A percentile compares a stretch with the other conserved stretches of the same genome.
Conservation (phyloP, 2,797 vertebrate species). For the Tauraco hartlaubi region DNA sequence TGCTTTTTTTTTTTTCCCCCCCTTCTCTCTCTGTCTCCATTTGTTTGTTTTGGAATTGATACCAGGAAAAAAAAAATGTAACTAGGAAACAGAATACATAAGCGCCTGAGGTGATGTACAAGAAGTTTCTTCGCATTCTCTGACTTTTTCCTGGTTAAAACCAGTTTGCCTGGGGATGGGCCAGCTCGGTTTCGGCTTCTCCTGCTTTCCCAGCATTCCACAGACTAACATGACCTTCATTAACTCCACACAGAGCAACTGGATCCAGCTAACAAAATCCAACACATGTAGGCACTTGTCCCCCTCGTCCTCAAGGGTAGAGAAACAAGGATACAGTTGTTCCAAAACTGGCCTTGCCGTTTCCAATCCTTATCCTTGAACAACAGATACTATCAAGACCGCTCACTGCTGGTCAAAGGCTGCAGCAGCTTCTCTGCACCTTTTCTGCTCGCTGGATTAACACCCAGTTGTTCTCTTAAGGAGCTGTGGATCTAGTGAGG, state of each 20-base stretch:
- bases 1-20: neutral
- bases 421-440: neutral
- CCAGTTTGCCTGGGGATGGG: slow-evolving; percentile 83
- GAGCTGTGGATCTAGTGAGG: neutral
- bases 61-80: slow-evolving; percentile 73
- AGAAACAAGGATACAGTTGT: slow-evolving; percentile 60
- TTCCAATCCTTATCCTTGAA: slow-evolving; percentile 19
- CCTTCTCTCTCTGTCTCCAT: neutral
- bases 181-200: slow-evolving; percentile 70
- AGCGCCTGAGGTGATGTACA: slow-evolving; percentile 74
- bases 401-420: neutral
- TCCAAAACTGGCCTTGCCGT: slow-evolving; percentile 42
- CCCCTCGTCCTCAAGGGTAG: slow-evolving; percentile 62
- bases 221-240: slow-evolving; percentile 74
- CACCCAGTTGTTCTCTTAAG: neutral
- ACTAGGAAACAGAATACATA: slow-evolving; percentile 76
- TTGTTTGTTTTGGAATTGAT: slow-evolving; percentile 74
- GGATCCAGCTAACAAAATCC: slow-evolving; percentile 79
- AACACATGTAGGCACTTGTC: slow-evolving; percentile 77
- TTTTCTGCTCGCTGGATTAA: neutral
- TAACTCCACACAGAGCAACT: slow-evolving; percentile 76
- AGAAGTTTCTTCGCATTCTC: slow-evolving; percentile 73
- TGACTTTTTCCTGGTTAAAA: slow-evolving; percentile 82
- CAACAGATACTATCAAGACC: slow-evolving; percentile 34
- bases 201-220: slow-evolving; percentile 79